These are phyloP conservation scores for Liposcelis brunnea DNA, from an alignment of 2,888 invertebrate genomes.

Conservation along the genomic window DNA sequence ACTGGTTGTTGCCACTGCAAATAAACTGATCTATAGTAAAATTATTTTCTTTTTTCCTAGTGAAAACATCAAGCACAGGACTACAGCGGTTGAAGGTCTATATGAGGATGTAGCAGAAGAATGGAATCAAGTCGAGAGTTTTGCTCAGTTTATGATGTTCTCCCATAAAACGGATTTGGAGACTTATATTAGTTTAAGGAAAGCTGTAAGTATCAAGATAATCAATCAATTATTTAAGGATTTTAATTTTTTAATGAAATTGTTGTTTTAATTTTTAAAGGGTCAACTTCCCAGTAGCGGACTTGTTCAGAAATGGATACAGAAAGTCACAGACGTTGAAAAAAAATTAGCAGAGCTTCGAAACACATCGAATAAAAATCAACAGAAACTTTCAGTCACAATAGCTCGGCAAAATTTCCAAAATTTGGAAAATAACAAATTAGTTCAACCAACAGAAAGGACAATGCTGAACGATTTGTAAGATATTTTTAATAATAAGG, in stretches of 20 bases:
- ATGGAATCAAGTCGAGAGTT: constrained; percentile 30
- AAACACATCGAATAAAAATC: background rate
- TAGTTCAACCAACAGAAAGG: too few relatives aligned
- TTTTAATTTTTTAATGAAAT: too few relatives aligned
- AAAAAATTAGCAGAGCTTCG: background rate
- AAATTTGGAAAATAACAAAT: too few relatives aligned
- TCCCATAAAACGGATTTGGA: constrained; percentile 4
- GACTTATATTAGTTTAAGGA: background rate
- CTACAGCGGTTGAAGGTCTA: constrained; percentile 23
- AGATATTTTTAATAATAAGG: too few relatives aligned
- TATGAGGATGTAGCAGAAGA: constrained; percentile 28
- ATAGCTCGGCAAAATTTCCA: background rate
- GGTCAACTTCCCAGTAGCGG: constrained; percentile 2
- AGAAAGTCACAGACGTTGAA: constrained; percentile 3
- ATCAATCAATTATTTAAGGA: too few relatives aligned
- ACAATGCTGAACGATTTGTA: too few relatives aligned
- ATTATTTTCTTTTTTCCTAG: constrained; percentile 3
- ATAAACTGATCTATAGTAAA: too few relatives aligned
- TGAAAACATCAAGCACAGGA: background rate
- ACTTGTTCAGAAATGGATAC: constrained; percentile 6
- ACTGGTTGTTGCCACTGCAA: too few relatives aligned
- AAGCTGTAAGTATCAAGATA: constrained; percentile 1
- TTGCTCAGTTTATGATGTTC: constrained; percentile 3
- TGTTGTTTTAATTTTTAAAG: constrained; percentile 1
- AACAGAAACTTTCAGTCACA: background rate